Base-by-base conservation (phyloP, 2,797 vertebrate species). In the Sebastes alutus region DNA sequence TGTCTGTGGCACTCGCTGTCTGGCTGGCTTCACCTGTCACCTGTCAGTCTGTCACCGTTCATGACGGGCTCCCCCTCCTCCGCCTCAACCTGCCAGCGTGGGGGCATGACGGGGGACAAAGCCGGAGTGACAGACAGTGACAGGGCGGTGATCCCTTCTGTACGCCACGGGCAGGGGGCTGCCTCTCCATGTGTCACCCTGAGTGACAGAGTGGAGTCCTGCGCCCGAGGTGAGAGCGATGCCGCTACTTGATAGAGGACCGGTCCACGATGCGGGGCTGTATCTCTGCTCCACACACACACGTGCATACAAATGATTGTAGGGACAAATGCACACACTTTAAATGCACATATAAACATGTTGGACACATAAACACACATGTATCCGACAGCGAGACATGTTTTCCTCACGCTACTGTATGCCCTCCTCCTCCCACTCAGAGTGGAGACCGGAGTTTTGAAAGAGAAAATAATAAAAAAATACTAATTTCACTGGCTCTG, bases 151-250 rank as follows among this genome's bases (percentile, higher is more conserved):
- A 92, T 89, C 88, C 84, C 86, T 29, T 66, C 92, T 76, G 85
- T 62, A 84, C 56, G 81, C 90, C 75, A 52, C 66, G 25, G 81
- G 84, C 80, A 62, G 78, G 67, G 77, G 88, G 87, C 77, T 82
- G 90, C 80, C 80, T 81, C 77, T 83, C 77, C 73, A 69, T 67
- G 86, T 92, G 92, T 95, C 92, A 93, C 49, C 78, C 58, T 88
- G 93, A 94, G 79, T 94, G 92, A 93, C 89, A 92, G 91, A 89
- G 86, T 80, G 81, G 85, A 90, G 92, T 83, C 82, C 72, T 66
- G 80, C 5, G 76, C 87, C 85, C 18, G 74, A 85, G 89, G 91
- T 90, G 87, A 72, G 76, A 87, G 22, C 12, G 79, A 89, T 80
- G 83, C 78, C 56, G 72, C 84, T 32, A 22, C 42, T 11, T 81